phyloP scores from a whole-genome alignment of 2,113 vertebrate species.

The Lamprologus sp. region DNA sequence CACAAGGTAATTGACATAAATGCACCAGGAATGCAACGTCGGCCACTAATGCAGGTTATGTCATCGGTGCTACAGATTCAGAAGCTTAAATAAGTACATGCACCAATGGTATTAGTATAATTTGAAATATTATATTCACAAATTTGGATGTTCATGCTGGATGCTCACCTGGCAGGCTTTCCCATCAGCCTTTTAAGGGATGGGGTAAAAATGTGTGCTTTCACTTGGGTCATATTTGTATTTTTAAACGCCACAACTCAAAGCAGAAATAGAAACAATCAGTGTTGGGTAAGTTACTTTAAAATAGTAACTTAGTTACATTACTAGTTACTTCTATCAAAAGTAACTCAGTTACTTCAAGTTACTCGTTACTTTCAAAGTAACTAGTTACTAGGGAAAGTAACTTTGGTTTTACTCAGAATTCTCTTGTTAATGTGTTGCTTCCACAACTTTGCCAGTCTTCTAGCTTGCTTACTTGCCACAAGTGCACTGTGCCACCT shows the following conservation, averaged over 20 bases:
- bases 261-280: neutral
- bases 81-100: neutral
- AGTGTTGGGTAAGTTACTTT: no score
- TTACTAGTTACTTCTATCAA: no score
- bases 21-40: neutral
- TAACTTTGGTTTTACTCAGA: no score
- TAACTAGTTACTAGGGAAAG: no score
- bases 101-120: neutral
- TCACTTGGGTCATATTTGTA: neutral
- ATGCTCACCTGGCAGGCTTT: neutral
- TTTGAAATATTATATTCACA: neutral
- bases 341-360: no score
- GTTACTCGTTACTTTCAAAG: no score
- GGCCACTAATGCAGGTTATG: neutral
- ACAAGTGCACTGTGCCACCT: no score
- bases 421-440: no score
- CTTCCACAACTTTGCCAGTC: no score
- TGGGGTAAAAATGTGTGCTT: neutral
- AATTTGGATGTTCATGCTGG: neutral
- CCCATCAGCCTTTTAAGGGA: neutral
- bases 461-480: no score
- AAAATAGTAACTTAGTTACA: no score
- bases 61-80: neutral
- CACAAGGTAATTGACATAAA: neutral
- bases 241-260: neutral